These are phyloP conservation scores for Chloebia gouldiae DNA, from an alignment of 2,113 vertebrate genomes.

Conservation along the genomic window DNA sequence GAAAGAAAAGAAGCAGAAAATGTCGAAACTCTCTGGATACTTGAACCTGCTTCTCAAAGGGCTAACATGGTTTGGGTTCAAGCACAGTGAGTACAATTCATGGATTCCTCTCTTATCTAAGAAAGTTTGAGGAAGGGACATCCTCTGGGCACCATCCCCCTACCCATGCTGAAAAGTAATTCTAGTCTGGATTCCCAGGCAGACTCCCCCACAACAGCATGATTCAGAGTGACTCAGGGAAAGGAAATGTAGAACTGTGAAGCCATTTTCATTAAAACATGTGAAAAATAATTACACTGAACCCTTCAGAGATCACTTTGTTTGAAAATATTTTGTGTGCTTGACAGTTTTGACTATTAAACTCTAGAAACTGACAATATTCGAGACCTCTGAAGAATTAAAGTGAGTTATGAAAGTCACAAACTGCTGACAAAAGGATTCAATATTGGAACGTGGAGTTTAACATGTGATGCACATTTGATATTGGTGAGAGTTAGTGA, in stretches of 20 bases:
- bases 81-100: not conserved
- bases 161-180: conserved; percentile 21
- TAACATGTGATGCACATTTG: conserved; percentile 67
- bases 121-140: conserved; percentile 30
- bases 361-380: conserved; percentile 63
- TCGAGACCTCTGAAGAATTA: conserved; percentile 62
- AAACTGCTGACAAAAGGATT: conserved; percentile 59
- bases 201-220: conserved; percentile 36
- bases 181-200: conserved; percentile 11
- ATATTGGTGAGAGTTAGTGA: conserved; percentile 58
- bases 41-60: conserved; percentile 6
- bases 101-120: conserved; percentile 24
- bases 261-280: conserved; percentile 64
- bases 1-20: conserved; percentile 4
- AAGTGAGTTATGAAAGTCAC: conserved; percentile 51
- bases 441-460: conserved; percentile 22
- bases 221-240: conserved; percentile 56
- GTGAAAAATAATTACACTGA: conserved; percentile 64
- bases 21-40: not conserved
- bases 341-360: conserved; percentile 62
- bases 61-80: not conserved
- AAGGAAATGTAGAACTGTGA: conserved; percentile 37
- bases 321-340: conserved; percentile 66
- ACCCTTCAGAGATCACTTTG: conserved; percentile 62
- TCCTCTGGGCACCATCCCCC: not conserved